Base-by-base conservation (phyloP, 2,113 vertebrate species). In the Thalassoma bifasciatum region DNA sequence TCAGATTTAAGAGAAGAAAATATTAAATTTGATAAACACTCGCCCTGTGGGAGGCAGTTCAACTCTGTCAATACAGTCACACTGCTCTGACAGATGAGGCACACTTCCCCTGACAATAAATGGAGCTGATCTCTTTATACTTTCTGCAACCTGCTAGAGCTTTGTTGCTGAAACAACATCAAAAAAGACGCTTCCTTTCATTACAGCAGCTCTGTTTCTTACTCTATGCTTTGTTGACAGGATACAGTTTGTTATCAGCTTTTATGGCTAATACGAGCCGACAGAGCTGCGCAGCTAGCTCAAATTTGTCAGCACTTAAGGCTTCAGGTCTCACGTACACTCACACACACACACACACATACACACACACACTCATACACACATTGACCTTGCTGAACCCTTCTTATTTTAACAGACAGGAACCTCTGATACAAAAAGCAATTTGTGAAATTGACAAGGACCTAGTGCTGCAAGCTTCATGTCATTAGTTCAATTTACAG, bases 391-490 rank as follows among this genome's bases (percentile, higher is more conserved):
- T 51, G 40, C 63, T 68, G 51, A 66, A 71, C 72, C 64, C 75
- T 73, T 77, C 61, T 62, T 75, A 77, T 74, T 87, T 74, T 69
- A 62, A 69, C 66, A 65, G 66, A 73, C 67, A 81, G 51, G 81
- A 68, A 73, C 66, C 68, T 87, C 56, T 52, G 64, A 83, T 66
- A 66, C 40, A 79, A 79, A 81, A 85, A 84, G 68, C 91, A 93
- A 93, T 94, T 95, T 95, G 94, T 95, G 94, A 94, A 95, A 95
- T 94, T 95, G 94, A 95, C 94, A 95, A 95, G 93, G 86, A 91
- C 75, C 73, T 77, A 77, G 60, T 40, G 70, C 56, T 87, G 75
- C 64, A 44, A 73, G 84, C 75, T 49, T 65, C 14, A 49, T 81
- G 82, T 80, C 53, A 70, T 68, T 47, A 69, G 46, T 66, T 78